These are phyloP conservation scores for Drosophila quasianomalipes DNA, from an alignment of 2,888 invertebrate species.

Conservation along the genomic window DNA sequence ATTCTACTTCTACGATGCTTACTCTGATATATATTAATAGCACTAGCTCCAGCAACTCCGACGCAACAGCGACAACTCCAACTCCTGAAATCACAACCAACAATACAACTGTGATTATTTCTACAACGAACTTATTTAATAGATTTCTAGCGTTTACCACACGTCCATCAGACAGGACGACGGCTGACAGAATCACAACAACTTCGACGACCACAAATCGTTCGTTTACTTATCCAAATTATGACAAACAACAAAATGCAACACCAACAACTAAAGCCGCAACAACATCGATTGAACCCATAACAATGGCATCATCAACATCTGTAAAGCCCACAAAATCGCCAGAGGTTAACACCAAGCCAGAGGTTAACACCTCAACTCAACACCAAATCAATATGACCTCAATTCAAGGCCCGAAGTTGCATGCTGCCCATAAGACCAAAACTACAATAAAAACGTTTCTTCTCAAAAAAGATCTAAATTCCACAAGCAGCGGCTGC, in stretches of 20 bases:
- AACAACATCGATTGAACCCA: background rate
- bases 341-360: background rate
- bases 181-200: background rate
- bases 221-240: background rate
- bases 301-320: background rate
- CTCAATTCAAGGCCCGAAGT: background rate
- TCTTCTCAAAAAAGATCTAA: background rate
- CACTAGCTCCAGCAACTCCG: background rate
- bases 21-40: background rate
- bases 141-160: background rate
- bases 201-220: background rate
- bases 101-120: background rate
- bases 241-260: background rate
- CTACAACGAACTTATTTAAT: conserved; percentile 25
- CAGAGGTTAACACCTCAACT: background rate
- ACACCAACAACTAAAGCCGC: background rate
- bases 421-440: background rate
- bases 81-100: background rate
- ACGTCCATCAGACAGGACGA: background rate
- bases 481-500: background rate
- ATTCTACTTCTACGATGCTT: background rate
- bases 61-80: background rate
- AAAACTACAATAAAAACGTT: conserved; percentile 3
- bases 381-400: background rate
- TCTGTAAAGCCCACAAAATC: background rate